Conservation (phyloP, 1,140 invertebrate genomes). For the Drosophila leontia region DNA sequence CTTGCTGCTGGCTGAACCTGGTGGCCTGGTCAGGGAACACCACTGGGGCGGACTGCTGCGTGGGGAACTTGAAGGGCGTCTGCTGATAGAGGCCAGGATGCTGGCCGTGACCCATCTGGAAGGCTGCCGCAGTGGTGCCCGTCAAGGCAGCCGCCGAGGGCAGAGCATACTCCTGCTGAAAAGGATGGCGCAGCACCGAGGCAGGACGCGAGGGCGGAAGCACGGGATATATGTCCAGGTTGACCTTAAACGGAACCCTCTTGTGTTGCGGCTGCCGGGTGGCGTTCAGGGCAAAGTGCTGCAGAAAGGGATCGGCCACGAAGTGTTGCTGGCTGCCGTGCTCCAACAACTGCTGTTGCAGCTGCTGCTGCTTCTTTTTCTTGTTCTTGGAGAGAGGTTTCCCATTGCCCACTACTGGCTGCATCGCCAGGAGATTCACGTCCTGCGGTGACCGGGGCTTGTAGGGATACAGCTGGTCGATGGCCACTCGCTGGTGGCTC, state of each 20-base stretch:
- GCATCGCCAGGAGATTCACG: conserved; percentile 75
- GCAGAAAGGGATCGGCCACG: conserved; percentile 59
- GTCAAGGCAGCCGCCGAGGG: conserved; percentile 52
- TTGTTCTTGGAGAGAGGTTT: conserved; percentile 66
- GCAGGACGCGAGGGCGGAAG: conserved; percentile 67
- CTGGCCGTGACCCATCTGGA: conserved; percentile 35
- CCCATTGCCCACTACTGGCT: conserved; percentile 30
- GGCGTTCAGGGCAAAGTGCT: conserved; percentile 62
- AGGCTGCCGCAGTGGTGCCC: conserved; percentile 33
- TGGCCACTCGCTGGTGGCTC: conserved; percentile 71
- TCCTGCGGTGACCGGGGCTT: conserved; percentile 77
- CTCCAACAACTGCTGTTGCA: conserved; percentile 53
- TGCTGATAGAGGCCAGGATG: conserved; percentile 63
- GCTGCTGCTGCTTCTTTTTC: conserved; percentile 58
- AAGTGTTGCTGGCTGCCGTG: conserved; percentile 61
- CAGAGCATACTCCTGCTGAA: conserved; percentile 60
- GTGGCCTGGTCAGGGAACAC: conserved; percentile 68
- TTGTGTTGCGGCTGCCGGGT: conserved; percentile 67
- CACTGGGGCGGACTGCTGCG: conserved; percentile 46
- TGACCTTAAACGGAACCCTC: conserved; percentile 73
- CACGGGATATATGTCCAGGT: conserved; percentile 78
- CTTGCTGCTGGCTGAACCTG: conserved; percentile 63
- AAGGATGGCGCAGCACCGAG: conserved; percentile 72
- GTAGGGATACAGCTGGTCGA: conserved; percentile 77
- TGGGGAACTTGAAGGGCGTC: conserved; percentile 64